Evolutionary conservation across 2,113 vertebrate species (phyloP).

Genomic region (Neolamprologus cancellatus): DNA sequence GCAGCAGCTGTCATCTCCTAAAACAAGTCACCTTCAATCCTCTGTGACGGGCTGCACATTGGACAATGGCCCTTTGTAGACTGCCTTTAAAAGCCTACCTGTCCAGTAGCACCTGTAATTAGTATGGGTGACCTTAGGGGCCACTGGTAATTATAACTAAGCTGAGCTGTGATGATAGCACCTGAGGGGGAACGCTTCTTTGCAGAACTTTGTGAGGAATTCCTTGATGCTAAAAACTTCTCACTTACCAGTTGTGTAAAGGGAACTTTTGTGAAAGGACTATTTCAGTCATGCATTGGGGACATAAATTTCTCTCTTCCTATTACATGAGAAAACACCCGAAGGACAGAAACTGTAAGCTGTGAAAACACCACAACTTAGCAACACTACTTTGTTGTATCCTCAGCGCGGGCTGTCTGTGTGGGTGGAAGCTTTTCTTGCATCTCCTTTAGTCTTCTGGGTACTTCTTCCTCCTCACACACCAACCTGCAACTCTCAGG

Average conservation of each 20-base stretch:
- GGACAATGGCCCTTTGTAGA: slow-evolving; percentile 42
- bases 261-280: background rate
- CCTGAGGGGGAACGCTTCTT: background rate
- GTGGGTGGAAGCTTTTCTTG: slow-evolving; percentile 19
- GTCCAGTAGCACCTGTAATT: slow-evolving; percentile 58
- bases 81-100: slow-evolving; percentile 27
- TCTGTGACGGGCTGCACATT: background rate
- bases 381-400: background rate
- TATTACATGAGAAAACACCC: slow-evolving; percentile 3
- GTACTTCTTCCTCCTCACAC: background rate
- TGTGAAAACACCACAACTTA: background rate
- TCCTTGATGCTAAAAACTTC: background rate
- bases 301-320: background rate
- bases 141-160: slow-evolving; percentile 27
- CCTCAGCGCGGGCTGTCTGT: background rate
- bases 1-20: slow-evolving; percentile 16
- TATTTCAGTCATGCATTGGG: background rate
- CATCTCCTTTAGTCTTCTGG: background rate
- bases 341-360: background rate
- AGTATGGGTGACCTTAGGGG: slow-evolving; percentile 38
- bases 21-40: slow-evolving; percentile 18
- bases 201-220: background rate
- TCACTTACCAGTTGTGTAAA: background rate
- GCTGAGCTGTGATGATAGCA: slow-evolving; percentile 47
- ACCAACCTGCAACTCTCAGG: background rate